These are phyloP conservation scores for Chitala chitala DNA, from an alignment of 2,113 vertebrate genomes.

Conservation along the genomic window DNA sequence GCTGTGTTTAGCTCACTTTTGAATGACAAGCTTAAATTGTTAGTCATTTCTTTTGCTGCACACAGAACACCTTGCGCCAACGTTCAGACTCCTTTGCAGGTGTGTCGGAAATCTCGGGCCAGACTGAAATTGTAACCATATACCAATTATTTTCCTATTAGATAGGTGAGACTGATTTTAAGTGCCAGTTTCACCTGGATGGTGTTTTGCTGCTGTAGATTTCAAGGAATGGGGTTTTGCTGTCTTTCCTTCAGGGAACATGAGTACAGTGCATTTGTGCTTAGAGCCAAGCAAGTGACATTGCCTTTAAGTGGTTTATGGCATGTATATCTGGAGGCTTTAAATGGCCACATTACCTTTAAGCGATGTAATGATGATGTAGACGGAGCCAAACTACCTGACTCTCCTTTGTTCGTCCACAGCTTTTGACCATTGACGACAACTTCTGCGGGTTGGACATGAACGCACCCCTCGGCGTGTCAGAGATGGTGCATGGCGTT, in stretches of 20 bases:
- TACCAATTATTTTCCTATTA: not conserved
- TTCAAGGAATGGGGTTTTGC: too few species aligned
- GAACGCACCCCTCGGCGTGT: conserved; percentile 94
- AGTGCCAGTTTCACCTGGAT: too few species aligned
- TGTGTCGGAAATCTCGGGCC: not conserved
- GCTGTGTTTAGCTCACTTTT: conserved; percentile 53
- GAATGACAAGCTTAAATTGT: conserved; percentile 36
- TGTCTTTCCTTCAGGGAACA: too few species aligned
- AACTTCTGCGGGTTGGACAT: conserved; percentile 98
- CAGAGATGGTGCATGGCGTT: conserved; percentile 87
- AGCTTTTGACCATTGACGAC: conserved; percentile 95
- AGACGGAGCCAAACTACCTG: not conserved
- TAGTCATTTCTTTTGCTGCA: conserved; percentile 27
- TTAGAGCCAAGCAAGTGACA: too few species aligned
- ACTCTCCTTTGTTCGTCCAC: conserved; percentile 12
- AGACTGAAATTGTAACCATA: conserved; percentile 1
- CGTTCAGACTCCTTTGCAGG: not conserved
- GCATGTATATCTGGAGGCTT: too few species aligned
- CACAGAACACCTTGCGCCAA: not conserved
- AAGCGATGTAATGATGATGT: too few species aligned
- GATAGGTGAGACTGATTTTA: not conserved
- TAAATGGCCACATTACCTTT: too few species aligned
- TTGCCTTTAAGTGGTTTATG: too few species aligned
- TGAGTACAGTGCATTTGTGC: too few species aligned
- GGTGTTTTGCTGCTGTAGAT: too few species aligned